These are phyloP conservation scores for Poecilia velifera DNA, from an alignment of 2,797 vertebrate species.

Conservation along the genomic window DNA sequence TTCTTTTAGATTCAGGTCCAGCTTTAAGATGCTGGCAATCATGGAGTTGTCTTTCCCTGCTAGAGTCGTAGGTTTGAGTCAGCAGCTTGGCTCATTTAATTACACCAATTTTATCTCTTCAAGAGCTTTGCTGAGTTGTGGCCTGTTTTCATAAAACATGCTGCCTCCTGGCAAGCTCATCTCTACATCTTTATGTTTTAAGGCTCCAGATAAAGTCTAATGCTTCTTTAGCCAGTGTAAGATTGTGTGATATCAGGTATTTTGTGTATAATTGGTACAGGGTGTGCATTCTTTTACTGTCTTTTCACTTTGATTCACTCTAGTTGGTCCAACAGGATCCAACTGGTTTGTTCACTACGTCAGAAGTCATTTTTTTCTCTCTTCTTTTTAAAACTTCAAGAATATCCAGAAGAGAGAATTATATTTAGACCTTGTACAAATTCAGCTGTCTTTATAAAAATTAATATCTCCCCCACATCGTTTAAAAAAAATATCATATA, in stretches of 20 bases:
- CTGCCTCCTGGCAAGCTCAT: not conserved
- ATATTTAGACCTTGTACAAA: not conserved
- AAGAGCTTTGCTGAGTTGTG: not conserved
- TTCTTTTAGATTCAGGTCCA: not conserved
- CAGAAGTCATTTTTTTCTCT: not conserved
- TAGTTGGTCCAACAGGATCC: not conserved
- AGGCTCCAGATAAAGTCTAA: not conserved
- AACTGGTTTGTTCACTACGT: not conserved
- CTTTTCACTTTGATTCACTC: not conserved
- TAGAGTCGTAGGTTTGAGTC: not conserved
- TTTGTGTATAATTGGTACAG: not conserved
- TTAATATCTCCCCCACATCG: too few species aligned
- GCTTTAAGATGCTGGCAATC: not conserved
- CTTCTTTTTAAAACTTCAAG: not conserved
- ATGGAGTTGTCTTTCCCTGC: not conserved
- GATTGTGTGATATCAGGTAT: not conserved
- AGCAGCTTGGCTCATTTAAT: not conserved
- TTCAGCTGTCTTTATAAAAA: too few species aligned
- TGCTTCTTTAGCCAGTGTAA: not conserved
- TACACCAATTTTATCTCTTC: not conserved
- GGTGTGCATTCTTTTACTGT: not conserved
- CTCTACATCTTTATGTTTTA: not conserved
- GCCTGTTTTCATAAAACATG: conserved; percentile 16
- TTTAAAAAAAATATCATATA: too few species aligned
- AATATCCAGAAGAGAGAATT: not conserved